Conservation (phyloP, 1,140 invertebrate genomes). For the Ganaspis sp. region DNA sequence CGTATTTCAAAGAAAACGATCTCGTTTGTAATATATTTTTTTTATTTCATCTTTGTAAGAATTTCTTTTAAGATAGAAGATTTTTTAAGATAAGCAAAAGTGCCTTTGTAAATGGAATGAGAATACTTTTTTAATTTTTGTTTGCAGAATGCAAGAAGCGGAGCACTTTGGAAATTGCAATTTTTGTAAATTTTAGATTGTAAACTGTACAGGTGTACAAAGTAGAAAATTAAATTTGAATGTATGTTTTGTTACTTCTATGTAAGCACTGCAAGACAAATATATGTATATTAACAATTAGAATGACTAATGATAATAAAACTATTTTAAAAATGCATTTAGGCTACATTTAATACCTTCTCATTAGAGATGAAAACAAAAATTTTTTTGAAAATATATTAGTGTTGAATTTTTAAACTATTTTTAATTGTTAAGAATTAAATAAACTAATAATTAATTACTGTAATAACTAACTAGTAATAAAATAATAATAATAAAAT, state of each 20-base stretch:
- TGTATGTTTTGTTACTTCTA: neutral
- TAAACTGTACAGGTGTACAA: slow-evolving; percentile 13
- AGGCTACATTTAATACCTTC: no score
- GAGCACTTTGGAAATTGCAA: neutral
- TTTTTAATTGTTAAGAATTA: no score
- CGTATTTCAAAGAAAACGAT: neutral
- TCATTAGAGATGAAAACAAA: no score
- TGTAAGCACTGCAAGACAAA: neutral
- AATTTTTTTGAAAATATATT: no score
- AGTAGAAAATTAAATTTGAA: slow-evolving; percentile 2
- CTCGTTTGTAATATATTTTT: neutral
- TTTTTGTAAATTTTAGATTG: slow-evolving; percentile 23
- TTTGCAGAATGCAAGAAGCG: neutral
- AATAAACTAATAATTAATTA: no score
- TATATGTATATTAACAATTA: neutral
- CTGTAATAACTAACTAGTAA: no score
- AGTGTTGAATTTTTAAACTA: no score
- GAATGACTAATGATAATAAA: neutral
- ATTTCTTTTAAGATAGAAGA: no score
- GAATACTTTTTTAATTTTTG: neutral
- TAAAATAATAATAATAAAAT: no score
- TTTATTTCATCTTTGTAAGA: no score
- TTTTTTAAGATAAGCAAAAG: neutral
- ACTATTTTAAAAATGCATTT: no score
- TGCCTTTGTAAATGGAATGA: neutral